Evolutionary conservation across 2,888 invertebrate genomes (phyloP).

Genomic region (Microplitis deprimator): DNA sequence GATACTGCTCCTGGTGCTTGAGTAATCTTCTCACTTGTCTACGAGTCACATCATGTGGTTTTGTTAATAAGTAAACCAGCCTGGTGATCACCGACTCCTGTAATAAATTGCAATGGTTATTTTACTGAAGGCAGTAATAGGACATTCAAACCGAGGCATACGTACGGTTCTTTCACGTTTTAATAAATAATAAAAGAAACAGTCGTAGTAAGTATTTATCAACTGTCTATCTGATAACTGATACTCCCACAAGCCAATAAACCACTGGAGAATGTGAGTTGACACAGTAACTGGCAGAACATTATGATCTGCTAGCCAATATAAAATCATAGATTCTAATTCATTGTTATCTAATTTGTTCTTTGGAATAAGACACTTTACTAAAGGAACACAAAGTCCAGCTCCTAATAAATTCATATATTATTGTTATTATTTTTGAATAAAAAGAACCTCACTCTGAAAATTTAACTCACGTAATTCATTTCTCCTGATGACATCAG

Average conservation of each 20-base stretch:
- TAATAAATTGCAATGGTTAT: constrained; percentile 8
- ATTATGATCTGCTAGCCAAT: constrained; percentile 54
- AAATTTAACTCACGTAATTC: constrained; percentile 52
- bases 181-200: constrained; percentile 59
- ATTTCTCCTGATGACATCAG: constrained; percentile 51
- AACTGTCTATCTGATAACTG: constrained; percentile 58
- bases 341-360: constrained; percentile 49
- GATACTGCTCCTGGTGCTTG: constrained; percentile 49
- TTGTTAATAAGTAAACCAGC: constrained; percentile 63
- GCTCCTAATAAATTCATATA: constrained; percentile 49
- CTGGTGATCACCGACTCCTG: constrained; percentile 60
- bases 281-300: constrained; percentile 55
- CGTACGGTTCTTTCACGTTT: constrained; percentile 59
- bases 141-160: constrained; percentile 6
- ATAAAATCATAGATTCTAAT: constrained; percentile 55
- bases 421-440: neutral
- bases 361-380: constrained; percentile 64
- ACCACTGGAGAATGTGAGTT: constrained; percentile 59
- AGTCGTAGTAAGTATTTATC: constrained; percentile 62
- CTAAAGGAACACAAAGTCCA: constrained; percentile 51
- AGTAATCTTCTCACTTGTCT: constrained; percentile 62
- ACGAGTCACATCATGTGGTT: constrained; percentile 67
- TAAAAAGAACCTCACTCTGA: neutral
- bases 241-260: constrained; percentile 59
- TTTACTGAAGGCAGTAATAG: neutral